phyloP scores from a whole-genome alignment of 1,140 invertebrate species.

The Eciton burchellii region DNA sequence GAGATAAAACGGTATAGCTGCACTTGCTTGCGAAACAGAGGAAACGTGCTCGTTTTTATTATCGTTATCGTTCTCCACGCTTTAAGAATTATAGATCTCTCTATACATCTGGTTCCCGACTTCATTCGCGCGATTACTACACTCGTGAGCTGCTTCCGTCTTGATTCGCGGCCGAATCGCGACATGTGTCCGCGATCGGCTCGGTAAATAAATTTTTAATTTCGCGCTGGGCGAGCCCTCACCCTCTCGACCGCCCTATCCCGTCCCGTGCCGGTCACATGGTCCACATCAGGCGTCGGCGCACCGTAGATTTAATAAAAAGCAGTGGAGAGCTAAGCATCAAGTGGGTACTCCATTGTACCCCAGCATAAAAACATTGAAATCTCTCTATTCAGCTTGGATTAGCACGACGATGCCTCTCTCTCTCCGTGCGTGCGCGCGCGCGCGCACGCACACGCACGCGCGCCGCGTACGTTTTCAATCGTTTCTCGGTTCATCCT shows the following conservation, averaged over 20 bases:
- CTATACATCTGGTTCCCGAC: no score
- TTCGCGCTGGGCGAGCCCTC: constrained; percentile 66
- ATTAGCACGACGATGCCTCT: constrained; percentile 79
- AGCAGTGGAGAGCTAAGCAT: constrained; percentile 82
- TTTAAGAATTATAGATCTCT: no score
- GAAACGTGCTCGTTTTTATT: no score
- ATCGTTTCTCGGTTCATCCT: constrained; percentile 57
- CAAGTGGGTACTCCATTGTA: constrained; percentile 84
- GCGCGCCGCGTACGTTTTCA: constrained; percentile 60
- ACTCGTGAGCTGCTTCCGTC: no score
- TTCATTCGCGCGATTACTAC: no score
- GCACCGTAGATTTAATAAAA: constrained; percentile 84
- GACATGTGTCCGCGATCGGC: constrained; percentile 67
- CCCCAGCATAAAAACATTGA: constrained; percentile 85
- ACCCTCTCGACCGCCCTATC: constrained; percentile 29
- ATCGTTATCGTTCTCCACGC: no score
- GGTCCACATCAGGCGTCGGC: constrained; percentile 60
- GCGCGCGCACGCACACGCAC: constrained; percentile 25
- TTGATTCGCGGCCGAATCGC: background rate
- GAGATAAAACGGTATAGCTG: no score
- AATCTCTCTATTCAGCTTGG: constrained; percentile 85
- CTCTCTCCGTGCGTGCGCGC: constrained; percentile 54
- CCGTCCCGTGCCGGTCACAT: background rate
- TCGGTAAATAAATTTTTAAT: constrained; percentile 83
- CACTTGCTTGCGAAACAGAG: no score